phyloP scores from a whole-genome alignment of 1,140 invertebrate species.

The Hycleus phaleratus region DNA sequence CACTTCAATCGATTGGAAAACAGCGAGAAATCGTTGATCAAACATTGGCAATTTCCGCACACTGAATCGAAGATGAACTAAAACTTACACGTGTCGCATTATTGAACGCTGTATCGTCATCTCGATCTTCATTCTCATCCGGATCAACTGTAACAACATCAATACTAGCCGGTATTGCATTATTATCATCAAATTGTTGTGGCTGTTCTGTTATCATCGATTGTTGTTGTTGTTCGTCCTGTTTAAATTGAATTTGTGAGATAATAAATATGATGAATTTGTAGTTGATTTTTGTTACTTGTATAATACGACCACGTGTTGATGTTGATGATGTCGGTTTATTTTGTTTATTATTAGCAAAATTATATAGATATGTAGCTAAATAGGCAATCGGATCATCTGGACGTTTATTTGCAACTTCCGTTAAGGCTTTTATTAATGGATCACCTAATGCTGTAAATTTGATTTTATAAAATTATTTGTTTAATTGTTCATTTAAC shows the following conservation, averaged over 20 bases:
- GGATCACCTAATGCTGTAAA: slow-evolving; percentile 74
- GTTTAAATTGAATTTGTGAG: slow-evolving; percentile 4
- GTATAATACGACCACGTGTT: slow-evolving; percentile 23
- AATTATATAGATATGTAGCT: slow-evolving; percentile 72
- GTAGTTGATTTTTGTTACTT: slow-evolving; percentile 21
- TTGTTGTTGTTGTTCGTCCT: slow-evolving; percentile 18
- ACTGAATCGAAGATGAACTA: too few species aligned
- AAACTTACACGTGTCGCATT: slow-evolving; percentile 51
- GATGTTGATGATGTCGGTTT: slow-evolving; percentile 15
- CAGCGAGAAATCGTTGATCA: background rate
- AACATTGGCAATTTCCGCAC: background rate
- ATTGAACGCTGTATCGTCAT: slow-evolving; percentile 49
- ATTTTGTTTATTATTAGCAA: slow-evolving; percentile 49
- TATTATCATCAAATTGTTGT: slow-evolving; percentile 41
- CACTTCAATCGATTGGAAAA: background rate
- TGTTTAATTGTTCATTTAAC: slow-evolving; percentile 29
- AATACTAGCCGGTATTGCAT: slow-evolving; percentile 36
- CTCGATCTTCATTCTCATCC: slow-evolving; percentile 22
- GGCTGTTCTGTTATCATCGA: slow-evolving; percentile 14
- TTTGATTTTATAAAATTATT: background rate
- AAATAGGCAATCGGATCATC: slow-evolving; percentile 75
- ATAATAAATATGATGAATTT: background rate
- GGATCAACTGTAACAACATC: slow-evolving; percentile 39
- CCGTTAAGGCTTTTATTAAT: slow-evolving; percentile 75
- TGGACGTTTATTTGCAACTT: slow-evolving; percentile 73